Evolutionary conservation across 2,797 vertebrate species (phyloP).

Genomic region (Sorex maritimensis): DNA sequence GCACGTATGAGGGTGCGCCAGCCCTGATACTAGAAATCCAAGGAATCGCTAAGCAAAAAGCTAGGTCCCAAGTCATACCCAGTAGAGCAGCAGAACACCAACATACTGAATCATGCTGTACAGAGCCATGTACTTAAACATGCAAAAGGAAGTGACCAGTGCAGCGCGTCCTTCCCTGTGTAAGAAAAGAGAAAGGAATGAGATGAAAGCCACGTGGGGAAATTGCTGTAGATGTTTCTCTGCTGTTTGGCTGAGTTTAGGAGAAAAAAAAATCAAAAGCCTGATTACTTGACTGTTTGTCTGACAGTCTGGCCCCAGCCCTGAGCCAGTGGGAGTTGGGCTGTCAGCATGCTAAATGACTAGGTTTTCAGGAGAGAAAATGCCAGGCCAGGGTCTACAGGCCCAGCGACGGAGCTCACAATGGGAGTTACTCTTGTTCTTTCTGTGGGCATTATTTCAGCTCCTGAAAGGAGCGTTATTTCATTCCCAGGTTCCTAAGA

Average conservation of each 20-base stretch:
- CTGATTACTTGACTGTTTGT: not conserved
- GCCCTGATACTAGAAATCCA: not conserved
- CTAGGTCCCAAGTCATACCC: constrained; percentile 88
- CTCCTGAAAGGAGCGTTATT: not conserved
- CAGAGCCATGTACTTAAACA: constrained; percentile 94
- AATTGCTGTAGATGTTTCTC: not conserved
- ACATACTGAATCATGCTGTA: constrained; percentile 92
- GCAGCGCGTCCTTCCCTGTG: constrained; percentile 92
- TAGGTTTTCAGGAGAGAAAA: not conserved
- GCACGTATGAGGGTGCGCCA: not conserved
- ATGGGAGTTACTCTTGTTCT: not conserved
- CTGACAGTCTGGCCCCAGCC: not conserved
- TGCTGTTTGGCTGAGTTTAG: not conserved
- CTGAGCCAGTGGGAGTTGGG: not conserved
- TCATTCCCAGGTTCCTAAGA: too few species aligned
- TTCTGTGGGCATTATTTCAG: not conserved
- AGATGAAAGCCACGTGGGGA: constrained; percentile 33
- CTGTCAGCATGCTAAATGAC: not conserved
- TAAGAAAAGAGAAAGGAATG: constrained; percentile 45
- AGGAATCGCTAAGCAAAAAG: constrained; percentile 52
- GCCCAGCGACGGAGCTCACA: not conserved
- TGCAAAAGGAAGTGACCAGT: constrained; percentile 92
- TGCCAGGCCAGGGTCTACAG: not conserved
- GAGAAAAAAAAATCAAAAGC: not conserved
- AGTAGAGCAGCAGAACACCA: constrained; percentile 92